Conservation (phyloP, 1,140 invertebrate genomes). For the Nylanderia fulva region DNA sequence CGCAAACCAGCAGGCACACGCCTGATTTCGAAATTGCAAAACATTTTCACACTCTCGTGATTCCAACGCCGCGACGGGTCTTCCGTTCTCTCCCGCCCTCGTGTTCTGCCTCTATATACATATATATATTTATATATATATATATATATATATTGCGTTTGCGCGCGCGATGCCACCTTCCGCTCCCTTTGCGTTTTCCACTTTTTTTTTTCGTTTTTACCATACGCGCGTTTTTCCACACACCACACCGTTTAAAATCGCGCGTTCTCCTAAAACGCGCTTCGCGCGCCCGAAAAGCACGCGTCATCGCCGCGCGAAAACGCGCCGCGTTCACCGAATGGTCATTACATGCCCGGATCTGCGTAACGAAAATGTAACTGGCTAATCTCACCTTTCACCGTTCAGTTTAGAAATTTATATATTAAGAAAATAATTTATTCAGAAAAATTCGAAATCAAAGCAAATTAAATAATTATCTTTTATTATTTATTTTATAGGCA, state of each 20-base stretch:
- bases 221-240: constrained; percentile 33
- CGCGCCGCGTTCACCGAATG: constrained; percentile 10
- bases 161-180: constrained; percentile 17
- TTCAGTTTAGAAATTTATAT: not conserved
- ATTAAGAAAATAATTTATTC: too few relatives aligned
- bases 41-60: constrained; percentile 85
- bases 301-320: constrained; percentile 50
- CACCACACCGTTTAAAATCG: constrained; percentile 30
- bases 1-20: constrained; percentile 77
- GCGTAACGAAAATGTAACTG: constrained; percentile 20
- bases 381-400: not conserved
- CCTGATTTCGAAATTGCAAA: constrained; percentile 85
- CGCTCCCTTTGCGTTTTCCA: constrained; percentile 31
- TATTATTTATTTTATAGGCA: not conserved
- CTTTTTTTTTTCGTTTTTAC: constrained; percentile 21
- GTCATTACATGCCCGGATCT: not conserved
- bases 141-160: too few relatives aligned
- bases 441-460: not conserved
- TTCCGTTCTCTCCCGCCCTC: constrained; percentile 38
- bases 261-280: constrained; percentile 32
- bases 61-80: constrained; percentile 71
- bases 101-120: too few relatives aligned
- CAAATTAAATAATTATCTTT: not conserved
- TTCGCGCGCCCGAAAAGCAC: constrained; percentile 32
- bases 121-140: too few relatives aligned